Percentiles rank a stretch among this genome's conserved stretches.
phyloP scores from a whole-genome alignment of 2,113 vertebrate species.

The Elgaria multicarinata region DNA sequence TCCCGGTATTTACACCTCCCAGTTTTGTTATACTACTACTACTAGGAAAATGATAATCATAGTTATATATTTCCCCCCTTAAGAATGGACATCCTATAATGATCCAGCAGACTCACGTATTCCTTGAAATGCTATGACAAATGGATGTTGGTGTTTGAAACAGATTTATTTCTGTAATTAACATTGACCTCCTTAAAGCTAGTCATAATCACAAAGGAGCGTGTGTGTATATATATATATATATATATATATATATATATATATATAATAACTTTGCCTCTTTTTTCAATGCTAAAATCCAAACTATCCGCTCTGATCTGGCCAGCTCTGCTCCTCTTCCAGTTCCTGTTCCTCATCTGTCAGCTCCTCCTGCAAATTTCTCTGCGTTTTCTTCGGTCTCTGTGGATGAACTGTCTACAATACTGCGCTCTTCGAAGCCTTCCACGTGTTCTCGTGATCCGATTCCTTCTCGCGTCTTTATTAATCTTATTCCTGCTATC shows the following conservation, averaged over 20 bases:
- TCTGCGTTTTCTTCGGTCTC: too few relatives aligned
- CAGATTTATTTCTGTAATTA: background rate
- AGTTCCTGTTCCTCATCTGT: too few relatives aligned
- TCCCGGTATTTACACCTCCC: background rate
- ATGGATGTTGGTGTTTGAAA: background rate
- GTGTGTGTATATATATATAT: background rate
- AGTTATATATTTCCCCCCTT: background rate
- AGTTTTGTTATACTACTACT: background rate
- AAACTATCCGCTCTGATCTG: too few relatives aligned
- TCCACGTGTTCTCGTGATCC: too few relatives aligned
- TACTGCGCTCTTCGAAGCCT: too few relatives aligned
- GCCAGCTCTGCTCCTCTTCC: too few relatives aligned
- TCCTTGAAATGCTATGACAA: background rate
- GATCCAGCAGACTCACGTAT: accelerated
- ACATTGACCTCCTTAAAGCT: background rate
- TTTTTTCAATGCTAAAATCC: too few relatives aligned
- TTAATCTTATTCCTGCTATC: too few relatives aligned
- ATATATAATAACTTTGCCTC: too few relatives aligned
- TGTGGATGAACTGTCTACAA: too few relatives aligned
- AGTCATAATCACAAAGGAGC: background rate
- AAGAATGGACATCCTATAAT: background rate
- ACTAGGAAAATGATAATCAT: slow-evolving; percentile 14
- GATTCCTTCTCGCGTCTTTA: too few relatives aligned
- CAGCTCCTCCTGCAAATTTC: too few relatives aligned
- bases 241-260: background rate